phyloP scores from a whole-genome alignment of 2,888 invertebrate genomes.

The Platypus cylindrus region DNA sequence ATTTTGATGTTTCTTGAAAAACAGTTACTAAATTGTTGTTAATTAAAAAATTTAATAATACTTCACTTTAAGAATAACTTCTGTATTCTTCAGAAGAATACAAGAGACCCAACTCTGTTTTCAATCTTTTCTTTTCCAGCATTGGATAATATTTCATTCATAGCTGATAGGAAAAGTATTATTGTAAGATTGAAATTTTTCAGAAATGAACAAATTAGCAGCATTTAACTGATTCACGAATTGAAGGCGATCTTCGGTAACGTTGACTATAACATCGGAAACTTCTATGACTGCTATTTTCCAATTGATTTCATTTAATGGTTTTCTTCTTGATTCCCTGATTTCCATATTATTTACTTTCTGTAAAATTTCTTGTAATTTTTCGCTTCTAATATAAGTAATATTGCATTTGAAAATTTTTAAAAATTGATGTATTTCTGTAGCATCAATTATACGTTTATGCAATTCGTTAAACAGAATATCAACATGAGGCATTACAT shows the following conservation, averaged over 20 bases:
- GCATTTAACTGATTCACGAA: slow-evolving; percentile 20
- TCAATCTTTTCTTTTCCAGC: slow-evolving; percentile 19
- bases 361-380: slow-evolving; percentile 5
- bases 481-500: slow-evolving; percentile 19
- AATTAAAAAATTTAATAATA: slow-evolving; percentile 15
- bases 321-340: slow-evolving; percentile 2
- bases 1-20: slow-evolving; percentile 20
- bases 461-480: slow-evolving; percentile 16
- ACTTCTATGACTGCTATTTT: slow-evolving; percentile 10
- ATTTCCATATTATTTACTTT: slow-evolving; percentile 5
- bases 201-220: slow-evolving; percentile 17
- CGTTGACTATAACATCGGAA: slow-evolving; percentile 19
- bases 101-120: slow-evolving; percentile 20
- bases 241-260: slow-evolving; percentile 18
- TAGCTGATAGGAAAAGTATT: slow-evolving; percentile 16
- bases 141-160: slow-evolving; percentile 11
- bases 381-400: slow-evolving; percentile 11
- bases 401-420: slow-evolving; percentile 14
- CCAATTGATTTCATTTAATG: slow-evolving; percentile 4
- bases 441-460: slow-evolving; percentile 6
- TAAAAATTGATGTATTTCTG: slow-evolving; percentile 1
- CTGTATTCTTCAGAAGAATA: slow-evolving; percentile 18
- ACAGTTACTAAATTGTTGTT: slow-evolving; percentile 15
- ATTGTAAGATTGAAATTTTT: slow-evolving; percentile 14
- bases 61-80: slow-evolving; percentile 11